A percentile compares a stretch with the other conserved stretches of the same genome.
Evolutionary conservation across 2,797 vertebrate genomes (phyloP).

Genomic region (Fistularia tabacaria): DNA sequence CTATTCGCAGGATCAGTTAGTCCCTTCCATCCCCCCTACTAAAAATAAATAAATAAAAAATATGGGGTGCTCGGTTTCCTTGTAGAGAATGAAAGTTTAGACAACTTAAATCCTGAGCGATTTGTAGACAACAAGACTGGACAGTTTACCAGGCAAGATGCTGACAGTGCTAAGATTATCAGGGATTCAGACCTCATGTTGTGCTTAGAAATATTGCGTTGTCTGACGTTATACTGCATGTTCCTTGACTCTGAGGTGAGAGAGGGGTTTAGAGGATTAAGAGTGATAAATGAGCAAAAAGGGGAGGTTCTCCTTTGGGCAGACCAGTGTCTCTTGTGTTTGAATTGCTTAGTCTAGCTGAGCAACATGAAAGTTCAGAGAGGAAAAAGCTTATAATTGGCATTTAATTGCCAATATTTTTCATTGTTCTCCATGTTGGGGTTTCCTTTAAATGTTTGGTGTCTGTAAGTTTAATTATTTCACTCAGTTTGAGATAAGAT

Average conservation of each 20-base stretch:
- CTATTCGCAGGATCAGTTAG: too few species aligned
- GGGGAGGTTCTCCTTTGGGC: slow-evolving; percentile 2
- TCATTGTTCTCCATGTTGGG: too few species aligned
- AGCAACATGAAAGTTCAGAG: not conserved
- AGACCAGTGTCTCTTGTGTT: not conserved
- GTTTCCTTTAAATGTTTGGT: too few species aligned
- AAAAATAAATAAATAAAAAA: too few species aligned
- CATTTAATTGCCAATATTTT: too few species aligned
- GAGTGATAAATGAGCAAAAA: slow-evolving; percentile 10
- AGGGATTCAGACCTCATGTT: not conserved
- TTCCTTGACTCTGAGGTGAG: slow-evolving; percentile 17
- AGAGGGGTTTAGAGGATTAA: slow-evolving; percentile 17
- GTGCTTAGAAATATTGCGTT: slow-evolving; percentile 15
- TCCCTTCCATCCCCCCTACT: too few species aligned
- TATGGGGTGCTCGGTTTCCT: too few species aligned
- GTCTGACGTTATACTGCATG: slow-evolving; percentile 14
- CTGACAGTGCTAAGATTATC: slow-evolving; percentile 19
- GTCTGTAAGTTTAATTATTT: too few species aligned
- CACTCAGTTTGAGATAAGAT: too few species aligned
- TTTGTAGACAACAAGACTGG: slow-evolving; percentile 5
- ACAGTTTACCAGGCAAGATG: slow-evolving; percentile 16
- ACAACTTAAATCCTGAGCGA: not conserved
- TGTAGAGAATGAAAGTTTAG: too few species aligned
- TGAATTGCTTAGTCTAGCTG: slow-evolving; percentile 1
- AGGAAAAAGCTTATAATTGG: not conserved